Evolutionary conservation across 2,888 invertebrate species (phyloP).

Genomic region (Acanthoscelides obtectus): DNA sequence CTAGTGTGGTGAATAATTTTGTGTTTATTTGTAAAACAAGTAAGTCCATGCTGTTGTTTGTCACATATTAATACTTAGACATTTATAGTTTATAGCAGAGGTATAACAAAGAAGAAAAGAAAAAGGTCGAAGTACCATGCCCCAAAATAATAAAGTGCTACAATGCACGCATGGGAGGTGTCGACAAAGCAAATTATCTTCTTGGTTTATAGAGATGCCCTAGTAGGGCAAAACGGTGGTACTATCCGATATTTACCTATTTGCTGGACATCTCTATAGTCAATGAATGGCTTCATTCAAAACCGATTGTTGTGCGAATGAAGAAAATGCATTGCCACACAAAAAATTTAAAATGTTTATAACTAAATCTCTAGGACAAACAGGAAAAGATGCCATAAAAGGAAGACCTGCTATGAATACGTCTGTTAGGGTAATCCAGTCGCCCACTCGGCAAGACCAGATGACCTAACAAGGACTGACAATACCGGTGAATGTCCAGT

Average conservation of each 20-base stretch:
- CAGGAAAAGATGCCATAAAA: conserved; percentile 7
- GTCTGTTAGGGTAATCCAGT: no score
- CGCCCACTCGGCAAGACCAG: no score
- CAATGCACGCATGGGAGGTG: conserved; percentile 4
- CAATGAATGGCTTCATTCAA: conserved; percentile 3
- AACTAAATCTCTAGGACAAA: conserved; percentile 1
- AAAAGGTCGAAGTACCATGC: background rate
- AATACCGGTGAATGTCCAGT: no score
- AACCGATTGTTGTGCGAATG: conserved; percentile 1
- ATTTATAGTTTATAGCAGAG: no score
- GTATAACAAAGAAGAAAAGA: background rate
- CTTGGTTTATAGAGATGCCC: conserved; percentile 3
- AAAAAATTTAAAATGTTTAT: conserved; percentile 6
- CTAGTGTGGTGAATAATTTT: no score
- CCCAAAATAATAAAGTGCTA: background rate
- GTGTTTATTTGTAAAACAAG: no score
- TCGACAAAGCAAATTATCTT: conserved; percentile 10
- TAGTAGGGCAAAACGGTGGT: conserved; percentile 6
- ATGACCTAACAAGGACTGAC: no score
- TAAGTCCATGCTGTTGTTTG: no score
- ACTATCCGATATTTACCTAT: conserved; percentile 7
- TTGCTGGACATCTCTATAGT: conserved; percentile 3
- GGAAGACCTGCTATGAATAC: no score
- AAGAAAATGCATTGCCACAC: conserved; percentile 3
- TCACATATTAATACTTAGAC: no score